phyloP scores from a whole-genome alignment of 2,797 vertebrate species.

The Fundulus diaphanus region DNA sequence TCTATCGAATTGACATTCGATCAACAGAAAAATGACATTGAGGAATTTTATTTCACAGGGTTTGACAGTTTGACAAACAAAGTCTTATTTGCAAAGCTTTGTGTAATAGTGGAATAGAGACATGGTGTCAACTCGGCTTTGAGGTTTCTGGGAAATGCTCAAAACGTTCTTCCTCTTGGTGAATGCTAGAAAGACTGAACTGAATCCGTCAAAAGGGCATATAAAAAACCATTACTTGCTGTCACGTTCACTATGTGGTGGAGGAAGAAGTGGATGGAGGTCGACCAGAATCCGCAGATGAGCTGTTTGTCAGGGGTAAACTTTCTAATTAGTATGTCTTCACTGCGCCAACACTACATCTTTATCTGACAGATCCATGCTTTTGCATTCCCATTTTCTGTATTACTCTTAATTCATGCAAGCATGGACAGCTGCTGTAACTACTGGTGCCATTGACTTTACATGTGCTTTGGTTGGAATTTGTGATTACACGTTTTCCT shows the following conservation, averaged over 20 bases:
- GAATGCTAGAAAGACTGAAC: neutral
- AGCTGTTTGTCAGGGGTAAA: neutral
- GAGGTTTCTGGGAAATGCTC: too few relatives aligned
- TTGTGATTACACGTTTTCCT: too few relatives aligned
- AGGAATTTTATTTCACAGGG: constrained; percentile 37
- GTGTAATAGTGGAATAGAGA: constrained; percentile 16
- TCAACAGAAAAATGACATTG: constrained; percentile 28
- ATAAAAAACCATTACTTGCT: neutral
- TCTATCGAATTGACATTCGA: constrained; percentile 49
- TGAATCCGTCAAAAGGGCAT: neutral
- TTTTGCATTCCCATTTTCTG: too few relatives aligned
- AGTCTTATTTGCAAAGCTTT: constrained; percentile 7
- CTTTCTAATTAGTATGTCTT: neutral
- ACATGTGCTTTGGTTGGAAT: too few relatives aligned
- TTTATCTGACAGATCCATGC: too few relatives aligned
- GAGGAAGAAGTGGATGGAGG: neutral
- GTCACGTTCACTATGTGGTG: neutral
- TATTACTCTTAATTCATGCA: too few relatives aligned
- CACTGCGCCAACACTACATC: neutral
- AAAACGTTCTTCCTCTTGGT: neutral
- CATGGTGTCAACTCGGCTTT: neutral
- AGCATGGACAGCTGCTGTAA: too few relatives aligned
- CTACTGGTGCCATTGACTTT: too few relatives aligned
- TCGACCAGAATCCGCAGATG: neutral
- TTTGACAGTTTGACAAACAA: constrained; percentile 24